These are phyloP conservation scores for Diogma glabrata DNA, from an alignment of 2,888 invertebrate genomes.

Conservation along the genomic window DNA sequence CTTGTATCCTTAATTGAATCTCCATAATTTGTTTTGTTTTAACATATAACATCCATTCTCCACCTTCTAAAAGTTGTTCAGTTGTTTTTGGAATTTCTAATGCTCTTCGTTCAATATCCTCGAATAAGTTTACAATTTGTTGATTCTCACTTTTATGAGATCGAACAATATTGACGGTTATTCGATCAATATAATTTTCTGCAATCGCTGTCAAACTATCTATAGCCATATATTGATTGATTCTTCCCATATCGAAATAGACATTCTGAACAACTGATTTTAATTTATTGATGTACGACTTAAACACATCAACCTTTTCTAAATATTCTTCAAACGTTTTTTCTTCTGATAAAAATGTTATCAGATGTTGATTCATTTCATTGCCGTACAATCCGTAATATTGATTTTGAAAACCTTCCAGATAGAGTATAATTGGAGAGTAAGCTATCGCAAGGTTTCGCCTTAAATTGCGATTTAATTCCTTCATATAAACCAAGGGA, in stretches of 20 bases:
- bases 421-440: conserved; percentile 44
- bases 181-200: conserved; percentile 44
- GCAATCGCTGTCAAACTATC: conserved; percentile 47
- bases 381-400: conserved; percentile 46
- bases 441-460: conserved; percentile 43
- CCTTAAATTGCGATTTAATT: conserved; percentile 42
- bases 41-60: conserved; percentile 68
- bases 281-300: conserved; percentile 46
- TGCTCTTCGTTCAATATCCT: conserved; percentile 54
- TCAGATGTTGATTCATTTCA: conserved; percentile 38
- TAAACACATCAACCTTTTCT: conserved; percentile 48
- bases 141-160: conserved; percentile 54
- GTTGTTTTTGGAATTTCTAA: conserved; percentile 64
- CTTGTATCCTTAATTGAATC: conserved; percentile 56
- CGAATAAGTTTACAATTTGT: conserved; percentile 59
- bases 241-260: conserved; percentile 52
- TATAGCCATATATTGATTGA: conserved; percentile 52
- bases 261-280: conserved; percentile 51
- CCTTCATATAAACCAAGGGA: conserved; percentile 43
- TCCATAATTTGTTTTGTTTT: conserved; percentile 57
- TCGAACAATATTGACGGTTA: conserved; percentile 50
- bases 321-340: conserved; percentile 47
- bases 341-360: conserved; percentile 39
- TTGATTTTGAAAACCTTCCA: conserved; percentile 40
- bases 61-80: conserved; percentile 68